A percentile compares a stretch with the other conserved stretches of the same genome.
Evolutionary conservation across 2,113 vertebrate genomes (phyloP).

Genomic region (Echinops telfairi): DNA sequence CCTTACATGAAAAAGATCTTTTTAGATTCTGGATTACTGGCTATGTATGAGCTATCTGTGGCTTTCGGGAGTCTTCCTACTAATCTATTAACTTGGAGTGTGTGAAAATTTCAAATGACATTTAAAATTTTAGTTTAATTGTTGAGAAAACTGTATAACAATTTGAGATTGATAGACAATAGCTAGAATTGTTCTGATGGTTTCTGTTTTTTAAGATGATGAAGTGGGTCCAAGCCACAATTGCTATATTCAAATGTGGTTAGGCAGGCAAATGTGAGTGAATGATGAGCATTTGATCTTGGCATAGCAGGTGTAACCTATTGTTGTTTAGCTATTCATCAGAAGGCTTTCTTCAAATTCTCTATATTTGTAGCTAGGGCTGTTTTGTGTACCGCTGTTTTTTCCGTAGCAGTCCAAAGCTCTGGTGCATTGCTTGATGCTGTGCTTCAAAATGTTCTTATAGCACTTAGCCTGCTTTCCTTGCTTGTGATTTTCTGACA

Average conservation of each 20-base stretch:
- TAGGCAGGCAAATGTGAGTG: not conserved
- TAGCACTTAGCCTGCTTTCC: slow-evolving; percentile 60
- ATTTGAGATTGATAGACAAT: not conserved
- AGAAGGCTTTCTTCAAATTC: slow-evolving; percentile 41
- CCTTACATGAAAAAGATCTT: slow-evolving; percentile 29
- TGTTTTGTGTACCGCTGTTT: slow-evolving; percentile 49
- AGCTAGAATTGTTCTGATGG: slow-evolving; percentile 28
- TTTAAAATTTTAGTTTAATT: not conserved
- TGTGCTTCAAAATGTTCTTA: slow-evolving; percentile 63
- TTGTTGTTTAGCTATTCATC: slow-evolving; percentile 30
- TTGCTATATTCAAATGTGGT: not conserved
- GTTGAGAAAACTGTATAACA: slow-evolving; percentile 6
- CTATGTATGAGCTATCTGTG: not conserved
- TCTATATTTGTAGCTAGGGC: not conserved
- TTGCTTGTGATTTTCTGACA: slow-evolving; percentile 64
- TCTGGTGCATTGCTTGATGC: slow-evolving; percentile 42
- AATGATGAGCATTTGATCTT: not conserved
- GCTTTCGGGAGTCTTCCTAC: not conserved
- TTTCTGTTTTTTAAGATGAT: not conserved
- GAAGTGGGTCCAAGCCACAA: not conserved
- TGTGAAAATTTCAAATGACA: slow-evolving; percentile 40
- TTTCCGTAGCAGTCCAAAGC: slow-evolving; percentile 67
- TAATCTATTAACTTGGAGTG: not conserved
- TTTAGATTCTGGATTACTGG: slow-evolving; percentile 10
- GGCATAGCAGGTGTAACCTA: not conserved